Conservation (phyloP, 2,888 invertebrate genomes). For the Caenorhabditis wallacei region DNA sequence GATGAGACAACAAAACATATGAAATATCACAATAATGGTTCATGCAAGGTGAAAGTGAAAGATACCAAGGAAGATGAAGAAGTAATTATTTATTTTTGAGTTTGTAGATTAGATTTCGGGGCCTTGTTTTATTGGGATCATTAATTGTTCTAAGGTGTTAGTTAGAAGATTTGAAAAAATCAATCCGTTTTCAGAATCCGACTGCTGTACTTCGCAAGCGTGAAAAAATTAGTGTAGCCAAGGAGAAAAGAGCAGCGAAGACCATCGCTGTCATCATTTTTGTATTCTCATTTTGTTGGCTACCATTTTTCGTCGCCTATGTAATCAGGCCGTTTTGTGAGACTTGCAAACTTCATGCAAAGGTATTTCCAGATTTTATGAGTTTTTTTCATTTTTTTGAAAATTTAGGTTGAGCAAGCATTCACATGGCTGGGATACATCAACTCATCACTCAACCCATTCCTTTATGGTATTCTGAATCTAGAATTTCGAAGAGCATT, state of each 20-base stretch:
- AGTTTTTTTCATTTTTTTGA: background rate
- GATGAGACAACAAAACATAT: conserved; percentile 72
- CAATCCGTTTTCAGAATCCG: conserved; percentile 72
- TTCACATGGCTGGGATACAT: conserved; percentile 83
- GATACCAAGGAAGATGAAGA: conserved; percentile 64
- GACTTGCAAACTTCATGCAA: conserved; percentile 82
- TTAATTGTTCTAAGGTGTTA: too few species aligned
- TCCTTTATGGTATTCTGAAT: conserved; percentile 83
- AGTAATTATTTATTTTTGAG: conserved; percentile 21
- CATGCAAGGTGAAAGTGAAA: conserved; percentile 61
- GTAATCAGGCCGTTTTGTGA: conserved; percentile 83
- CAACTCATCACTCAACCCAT: conserved; percentile 82
- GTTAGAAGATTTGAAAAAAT: too few species aligned
- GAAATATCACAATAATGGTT: conserved; percentile 71
- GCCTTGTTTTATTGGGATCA: too few species aligned
- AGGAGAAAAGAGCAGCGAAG: conserved; percentile 83
- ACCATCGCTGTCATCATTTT: conserved; percentile 84
- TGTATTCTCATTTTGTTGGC: conserved; percentile 83
- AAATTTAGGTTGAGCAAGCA: conserved; percentile 80
- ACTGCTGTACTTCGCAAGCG: conserved; percentile 79
- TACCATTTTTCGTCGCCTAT: conserved; percentile 83
- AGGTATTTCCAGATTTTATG: too few species aligned
- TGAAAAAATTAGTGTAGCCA: conserved; percentile 83
- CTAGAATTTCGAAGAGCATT: conserved; percentile 83
- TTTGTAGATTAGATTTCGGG: background rate